Conservation (phyloP, 2,888 invertebrate species). For the Pollenia amentaria region DNA sequence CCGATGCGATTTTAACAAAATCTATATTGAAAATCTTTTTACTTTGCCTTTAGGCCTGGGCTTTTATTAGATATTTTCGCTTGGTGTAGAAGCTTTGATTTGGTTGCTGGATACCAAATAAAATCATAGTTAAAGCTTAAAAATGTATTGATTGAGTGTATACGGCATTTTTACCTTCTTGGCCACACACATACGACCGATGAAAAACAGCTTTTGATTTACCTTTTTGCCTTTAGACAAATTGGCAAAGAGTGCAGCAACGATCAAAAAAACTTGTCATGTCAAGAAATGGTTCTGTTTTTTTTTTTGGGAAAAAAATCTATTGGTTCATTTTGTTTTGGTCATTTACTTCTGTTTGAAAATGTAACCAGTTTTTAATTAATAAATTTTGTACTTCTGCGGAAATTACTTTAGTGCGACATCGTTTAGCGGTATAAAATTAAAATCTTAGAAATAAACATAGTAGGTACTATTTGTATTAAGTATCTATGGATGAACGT, state of each 20-base stretch:
- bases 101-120: constrained; percentile 14
- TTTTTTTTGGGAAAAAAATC: constrained; percentile 57
- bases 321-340: constrained; percentile 45
- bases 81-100: constrained; percentile 61
- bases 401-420: constrained; percentile 71
- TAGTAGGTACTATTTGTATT: not conserved
- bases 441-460: constrained; percentile 42
- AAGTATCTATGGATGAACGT: not conserved
- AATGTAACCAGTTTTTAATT: constrained; percentile 81
- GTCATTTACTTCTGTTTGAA: constrained; percentile 39
- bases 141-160: not conserved
- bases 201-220: constrained; percentile 59
- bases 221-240: constrained; percentile 61
- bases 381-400: constrained; percentile 74
- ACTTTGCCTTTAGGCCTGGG: constrained; percentile 57
- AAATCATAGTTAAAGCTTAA: constrained; percentile 58
- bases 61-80: constrained; percentile 69
- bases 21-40: constrained; percentile 70
- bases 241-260: constrained; percentile 59
- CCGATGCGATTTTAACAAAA: constrained; percentile 62
- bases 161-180: constrained; percentile 14
- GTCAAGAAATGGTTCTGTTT: constrained; percentile 70
- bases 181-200: not conserved
- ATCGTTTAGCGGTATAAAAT: constrained; percentile 44
- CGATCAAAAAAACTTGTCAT: constrained; percentile 68